Conservation (phyloP, 2,888 invertebrate species). For the Herminia tarsipennalis region DNA sequence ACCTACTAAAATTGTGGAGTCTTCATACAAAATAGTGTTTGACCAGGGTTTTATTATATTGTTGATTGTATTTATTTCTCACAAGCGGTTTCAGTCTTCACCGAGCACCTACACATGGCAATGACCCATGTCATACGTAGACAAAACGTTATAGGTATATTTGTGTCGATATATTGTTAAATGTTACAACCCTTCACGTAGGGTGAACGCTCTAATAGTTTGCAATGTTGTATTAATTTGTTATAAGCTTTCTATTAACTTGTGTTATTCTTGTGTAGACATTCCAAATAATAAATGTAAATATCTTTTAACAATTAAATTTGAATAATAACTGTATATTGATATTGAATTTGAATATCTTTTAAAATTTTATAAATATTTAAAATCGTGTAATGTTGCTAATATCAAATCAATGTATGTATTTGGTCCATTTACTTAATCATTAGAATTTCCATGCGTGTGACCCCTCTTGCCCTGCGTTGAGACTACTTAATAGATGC, state of each 20-base stretch:
- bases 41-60: constrained; percentile 22
- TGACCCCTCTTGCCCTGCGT: constrained; percentile 64
- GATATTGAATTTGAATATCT: constrained; percentile 21
- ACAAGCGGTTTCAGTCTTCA: not conserved
- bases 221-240: constrained; percentile 13
- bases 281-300: constrained; percentile 42
- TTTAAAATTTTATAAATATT: constrained; percentile 20
- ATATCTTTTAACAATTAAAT: constrained; percentile 32
- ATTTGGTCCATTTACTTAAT: constrained; percentile 55
- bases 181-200: constrained; percentile 7
- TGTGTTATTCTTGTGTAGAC: constrained; percentile 26
- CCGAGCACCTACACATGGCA: too few species aligned
- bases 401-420: constrained; percentile 37
- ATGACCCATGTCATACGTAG: too few species aligned
- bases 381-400: constrained; percentile 30
- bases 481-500: constrained; percentile 62
- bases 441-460: constrained; percentile 36
- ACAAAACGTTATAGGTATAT: too few species aligned
- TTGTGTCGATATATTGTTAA: not conserved
- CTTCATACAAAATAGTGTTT: constrained; percentile 23
- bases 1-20: constrained; percentile 38
- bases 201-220: constrained; percentile 15
- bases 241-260: constrained; percentile 13
- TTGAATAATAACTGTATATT: constrained; percentile 25
- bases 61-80: not conserved